Base-by-base conservation (phyloP, 2,113 vertebrate genomes). In the Heptranchias perlo region DNA sequence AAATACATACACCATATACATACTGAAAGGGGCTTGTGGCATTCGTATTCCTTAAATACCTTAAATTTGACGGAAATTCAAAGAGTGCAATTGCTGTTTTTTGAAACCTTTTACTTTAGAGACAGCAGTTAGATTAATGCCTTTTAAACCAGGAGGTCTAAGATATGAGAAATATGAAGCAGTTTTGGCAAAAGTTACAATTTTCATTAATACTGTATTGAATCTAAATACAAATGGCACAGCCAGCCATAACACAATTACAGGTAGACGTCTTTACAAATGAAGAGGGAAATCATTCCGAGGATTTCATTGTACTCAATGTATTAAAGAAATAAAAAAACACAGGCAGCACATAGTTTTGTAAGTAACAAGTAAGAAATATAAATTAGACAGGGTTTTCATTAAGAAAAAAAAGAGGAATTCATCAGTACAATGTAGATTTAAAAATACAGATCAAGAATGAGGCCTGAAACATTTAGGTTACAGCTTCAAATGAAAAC, bases 331-430 rank as follows among this genome's bases (percentile, higher is more conserved):
- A 21, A 49, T 86, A 86, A 44, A 21, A 18, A 4, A n/a, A n/a
- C n/a, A 58, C 52, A 91, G 44, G 52, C 44, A 95, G 47, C 47
- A 65, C 61, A 95, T 25, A 95, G 11, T 69, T 95, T 73, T 69
- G 65, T 49, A 49, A 69, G 65, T 69, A 47, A 95, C 47, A 95
- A 35, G 13, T 67, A 52, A 14, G 65, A 69, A 95, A 95, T 69
- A 95, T 49, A 95, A 95, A 49, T 69, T 73, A 67, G 94, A 95
- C 94, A 95, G 94, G 58, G 28, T 52, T 69, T 95, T 95, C 96
- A 93, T 73, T 92, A 54, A 49, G 16, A 35, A 58, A 93, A 58
- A 93, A 84, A 18, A n/a, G 52, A 84, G 69, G 58, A 58, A 78
- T 39, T 96, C 25, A 47, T 58, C 76, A 54, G 67, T 54, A 54